phyloP scores from a whole-genome alignment of 2,113 vertebrate species.

The Ictalurus punctatus region DNA sequence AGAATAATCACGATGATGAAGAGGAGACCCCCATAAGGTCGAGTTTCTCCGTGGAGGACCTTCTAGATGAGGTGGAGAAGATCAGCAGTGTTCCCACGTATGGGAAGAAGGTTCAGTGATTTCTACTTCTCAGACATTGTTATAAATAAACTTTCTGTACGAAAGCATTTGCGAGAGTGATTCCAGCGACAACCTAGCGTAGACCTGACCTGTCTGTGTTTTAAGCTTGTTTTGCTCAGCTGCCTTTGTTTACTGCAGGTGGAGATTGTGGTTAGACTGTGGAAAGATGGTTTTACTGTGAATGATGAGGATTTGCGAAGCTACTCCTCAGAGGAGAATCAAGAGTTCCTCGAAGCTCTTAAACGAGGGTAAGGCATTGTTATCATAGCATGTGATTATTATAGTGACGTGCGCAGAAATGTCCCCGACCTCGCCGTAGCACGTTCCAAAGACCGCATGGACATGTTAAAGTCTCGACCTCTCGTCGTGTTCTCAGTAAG shows the following conservation, averaged over 20 bases:
- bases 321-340: conserved; percentile 82
- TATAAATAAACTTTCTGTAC: background rate
- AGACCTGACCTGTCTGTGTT: background rate
- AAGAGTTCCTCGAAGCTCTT: conserved; percentile 90
- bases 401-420: background rate
- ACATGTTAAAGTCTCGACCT: background rate
- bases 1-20: conserved; percentile 57
- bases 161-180: background rate
- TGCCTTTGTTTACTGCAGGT: conserved; percentile 70
- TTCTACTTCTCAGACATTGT: background rate
- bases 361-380: conserved; percentile 80
- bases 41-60: conserved; percentile 77
- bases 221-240: background rate
- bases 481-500: background rate
- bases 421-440: background rate
- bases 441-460: background rate
- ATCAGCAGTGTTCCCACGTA: conserved; percentile 71
- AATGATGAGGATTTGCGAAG: conserved; percentile 87
- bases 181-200: background rate
- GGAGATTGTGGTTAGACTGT: conserved; percentile 89
- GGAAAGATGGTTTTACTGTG: conserved; percentile 94
- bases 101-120: conserved; percentile 67
- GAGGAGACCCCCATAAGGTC: conserved; percentile 71
- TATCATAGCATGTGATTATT: background rate
- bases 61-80: conserved; percentile 78